Evolutionary conservation across 2,797 vertebrate genomes (phyloP), one percentile per base, ranked within the genome.

Genomic region (Sebastes iracundus): DNA sequence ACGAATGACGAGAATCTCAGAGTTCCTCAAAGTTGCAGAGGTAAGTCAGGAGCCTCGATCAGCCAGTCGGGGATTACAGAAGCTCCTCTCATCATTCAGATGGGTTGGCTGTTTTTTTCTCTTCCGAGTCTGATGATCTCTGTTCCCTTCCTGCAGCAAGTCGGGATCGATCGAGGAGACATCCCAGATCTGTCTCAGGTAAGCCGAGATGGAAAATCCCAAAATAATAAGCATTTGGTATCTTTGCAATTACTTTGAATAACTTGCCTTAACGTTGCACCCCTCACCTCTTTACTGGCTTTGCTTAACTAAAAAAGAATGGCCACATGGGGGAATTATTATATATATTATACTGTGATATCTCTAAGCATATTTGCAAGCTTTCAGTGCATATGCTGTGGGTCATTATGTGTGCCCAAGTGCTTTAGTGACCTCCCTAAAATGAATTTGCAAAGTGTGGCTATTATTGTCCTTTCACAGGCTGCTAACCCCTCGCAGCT

Each of bases 161-260:
- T 99, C 75, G 98, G 98, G 75, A 99, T 99, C 85, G 98, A 99
- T 94, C 96, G 97, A 95, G 98, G 98, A 79, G 98, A 99, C 93
- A 99, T 99, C 91, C 98, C 98, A 87, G 98, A 99, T 89, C 96
- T 99, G 89, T 99, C 98, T 84, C 98, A 99, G 97, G 98, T 99
- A 95, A 94, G 88, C 49, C 11, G 5, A 2, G 6, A 65, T 49
- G 38, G 6, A 69, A 7, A 20, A 30, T 30, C 18, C 55, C 25
- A 66, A 32, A 6, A 52, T 52, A n/a, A 46, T 33, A 38, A 32
- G 6, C 35, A n/a, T 66, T 72, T 75, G 7, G 2, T 25, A 55
- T 65, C 28, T 65, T 69, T 65, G 59, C 22, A 27, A 4, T 38
- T 32, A 59, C 46, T 64, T 60, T 20, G 2, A 32, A 46, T n/a